Evolutionary conservation across 2,797 vertebrate genomes (phyloP), one percentile per base, ranked within the genome.

Genomic region (Sebastes nivosus): DNA sequence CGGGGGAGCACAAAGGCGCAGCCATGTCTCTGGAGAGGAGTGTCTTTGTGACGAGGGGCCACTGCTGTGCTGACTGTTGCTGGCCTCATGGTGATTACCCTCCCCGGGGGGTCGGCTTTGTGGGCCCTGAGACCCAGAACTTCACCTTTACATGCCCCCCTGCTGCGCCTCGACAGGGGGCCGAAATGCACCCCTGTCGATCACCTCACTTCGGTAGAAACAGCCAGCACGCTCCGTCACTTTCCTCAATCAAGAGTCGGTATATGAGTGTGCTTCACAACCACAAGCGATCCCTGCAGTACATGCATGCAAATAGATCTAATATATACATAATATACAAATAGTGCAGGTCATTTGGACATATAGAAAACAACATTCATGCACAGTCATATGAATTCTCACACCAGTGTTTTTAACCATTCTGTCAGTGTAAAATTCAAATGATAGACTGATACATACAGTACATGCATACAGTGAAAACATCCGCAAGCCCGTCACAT

Each of bases 21-120:
- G 87, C 80, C 91, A 83, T 91, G 94, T 94, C 92, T 89, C 92
- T 81, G 73, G 88, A 92, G 92, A 93, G 74, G 78, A 87, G 89
- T 77, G 91, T 82, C 92, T 93, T 94, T 94, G 93, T 95, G 88
- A 88, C 68, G 42, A 82, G 89, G 84, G 89, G 92, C 90, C 91
- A 91, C 88, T 89, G 91, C 93, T 92, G 89, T 70, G 92, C 90
- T 91, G 91, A 93, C 93, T 93, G 93, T 80, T 91, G 89, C 92
- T 91, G 92, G 94, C 93, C 95, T 94, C 95, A 95, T 95, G 94
- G 93, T 93, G 95, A 96, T 96, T 95, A 95, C 92, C 76, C 93
- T 90, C 93, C 80, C 93, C 91, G 34, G 95, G 95, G 91, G 94
- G 93, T 92, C 93, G 75, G 77, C 85, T 94, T 95, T 96, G 94